Conservation (phyloP, 2,797 vertebrate species). For the Pogonophryne albipinna region DNA sequence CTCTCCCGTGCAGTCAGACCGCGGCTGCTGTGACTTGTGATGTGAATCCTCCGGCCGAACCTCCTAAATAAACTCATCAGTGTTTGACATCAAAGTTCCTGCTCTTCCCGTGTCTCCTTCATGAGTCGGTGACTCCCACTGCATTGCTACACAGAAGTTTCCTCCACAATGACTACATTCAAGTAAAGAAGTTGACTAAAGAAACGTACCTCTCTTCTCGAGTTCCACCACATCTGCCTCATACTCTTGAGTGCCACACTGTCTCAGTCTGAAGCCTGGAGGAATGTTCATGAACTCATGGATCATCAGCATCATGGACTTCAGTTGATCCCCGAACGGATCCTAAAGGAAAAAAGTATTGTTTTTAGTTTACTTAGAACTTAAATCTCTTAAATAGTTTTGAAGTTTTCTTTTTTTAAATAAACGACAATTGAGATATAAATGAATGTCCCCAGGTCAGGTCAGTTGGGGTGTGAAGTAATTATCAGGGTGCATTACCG, state of each 20-base stretch:
- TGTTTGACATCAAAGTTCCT: no score
- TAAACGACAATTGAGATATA: neutral
- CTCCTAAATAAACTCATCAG: no score
- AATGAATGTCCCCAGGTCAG: neutral
- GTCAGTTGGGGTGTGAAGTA: neutral
- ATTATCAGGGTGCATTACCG: neutral
- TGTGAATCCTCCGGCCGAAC: no score
- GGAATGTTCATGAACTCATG: conserved; percentile 79
- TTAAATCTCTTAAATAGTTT: neutral
- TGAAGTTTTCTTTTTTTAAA: neutral
- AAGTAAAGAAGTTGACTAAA: neutral
- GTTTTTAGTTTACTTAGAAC: neutral
- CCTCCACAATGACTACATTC: no score
- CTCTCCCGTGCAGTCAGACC: no score
- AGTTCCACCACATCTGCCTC: conserved; percentile 90
- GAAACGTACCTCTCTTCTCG: conserved; percentile 83
- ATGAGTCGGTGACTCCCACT: no score
- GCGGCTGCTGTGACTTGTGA: no score
- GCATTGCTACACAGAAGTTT: no score
- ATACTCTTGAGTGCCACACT: conserved; percentile 90
- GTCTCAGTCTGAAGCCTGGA: conserved; percentile 19
- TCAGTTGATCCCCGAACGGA: conserved; percentile 90
- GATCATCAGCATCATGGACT: conserved; percentile 88
- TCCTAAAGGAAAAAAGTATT: conserved; percentile 82
- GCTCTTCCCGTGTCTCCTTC: no score